phyloP scores from a whole-genome alignment of 92 coral and sea anemone species.

The Anthopleura xanthogrammica region DNA sequence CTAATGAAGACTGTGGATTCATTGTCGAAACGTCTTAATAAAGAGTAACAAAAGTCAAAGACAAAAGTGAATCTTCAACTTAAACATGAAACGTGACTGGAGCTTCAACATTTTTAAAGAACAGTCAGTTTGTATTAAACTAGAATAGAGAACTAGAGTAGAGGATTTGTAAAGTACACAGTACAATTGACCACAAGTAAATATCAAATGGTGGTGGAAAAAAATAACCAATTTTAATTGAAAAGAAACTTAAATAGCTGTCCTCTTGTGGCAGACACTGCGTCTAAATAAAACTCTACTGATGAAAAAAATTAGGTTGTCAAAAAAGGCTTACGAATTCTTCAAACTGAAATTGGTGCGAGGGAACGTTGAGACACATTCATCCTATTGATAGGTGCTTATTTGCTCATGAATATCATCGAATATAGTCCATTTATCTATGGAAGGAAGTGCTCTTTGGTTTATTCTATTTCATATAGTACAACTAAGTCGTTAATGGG shows the following conservation, averaged over 20 bases:
- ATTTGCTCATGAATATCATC: background rate
- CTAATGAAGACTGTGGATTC: too few species aligned
- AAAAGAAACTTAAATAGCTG: background rate
- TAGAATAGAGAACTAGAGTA: background rate
- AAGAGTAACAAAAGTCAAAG: too few species aligned
- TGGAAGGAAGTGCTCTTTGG: background rate
- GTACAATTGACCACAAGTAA: background rate
- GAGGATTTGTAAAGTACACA: background rate
- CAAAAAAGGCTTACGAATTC: background rate
- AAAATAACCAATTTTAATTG: background rate
- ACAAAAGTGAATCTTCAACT: too few species aligned
- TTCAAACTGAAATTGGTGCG: background rate
- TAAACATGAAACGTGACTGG: too few species aligned
- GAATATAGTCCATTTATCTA: background rate
- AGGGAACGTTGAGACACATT: background rate
- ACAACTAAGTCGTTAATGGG: constrained; percentile 3
- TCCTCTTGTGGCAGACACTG: background rate
- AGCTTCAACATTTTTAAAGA: too few species aligned
- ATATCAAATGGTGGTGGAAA: background rate
- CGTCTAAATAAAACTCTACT: background rate
- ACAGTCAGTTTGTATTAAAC: too few species aligned
- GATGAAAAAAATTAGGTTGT: background rate
- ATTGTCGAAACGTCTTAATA: too few species aligned
- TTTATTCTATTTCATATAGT: background rate
- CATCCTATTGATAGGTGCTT: background rate